Evolutionary conservation across 2,113 vertebrate species (phyloP).

Genomic region (Bubo bubo): DNA sequence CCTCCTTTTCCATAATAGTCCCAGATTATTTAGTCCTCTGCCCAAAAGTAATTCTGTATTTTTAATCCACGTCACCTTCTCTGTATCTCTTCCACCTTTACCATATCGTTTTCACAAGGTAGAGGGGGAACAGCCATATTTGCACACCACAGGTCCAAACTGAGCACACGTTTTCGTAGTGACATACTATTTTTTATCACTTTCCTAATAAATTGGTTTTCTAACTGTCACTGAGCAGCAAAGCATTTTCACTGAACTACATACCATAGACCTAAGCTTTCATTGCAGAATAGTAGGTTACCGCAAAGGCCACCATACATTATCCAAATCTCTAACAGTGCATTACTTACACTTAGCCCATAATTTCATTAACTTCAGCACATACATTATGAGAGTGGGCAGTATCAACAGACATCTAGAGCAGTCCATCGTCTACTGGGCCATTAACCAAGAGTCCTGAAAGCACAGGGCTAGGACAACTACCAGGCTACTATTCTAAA

Average conservation of each 20-base stretch:
- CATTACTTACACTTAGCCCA: not conserved
- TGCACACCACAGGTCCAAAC: not conserved
- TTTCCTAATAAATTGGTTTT: not conserved
- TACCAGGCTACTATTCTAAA: not conserved
- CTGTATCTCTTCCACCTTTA: not conserved
- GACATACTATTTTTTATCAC: not conserved
- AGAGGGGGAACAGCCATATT: not conserved
- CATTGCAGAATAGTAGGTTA: not conserved
- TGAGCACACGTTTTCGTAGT: fast-evolving
- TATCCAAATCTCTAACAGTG: not conserved
- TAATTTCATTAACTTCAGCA: not conserved
- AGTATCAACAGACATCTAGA: not conserved
- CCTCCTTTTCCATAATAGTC: not conserved
- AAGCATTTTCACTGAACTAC: not conserved
- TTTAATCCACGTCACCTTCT: not conserved
- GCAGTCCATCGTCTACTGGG: not conserved
- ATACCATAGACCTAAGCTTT: not conserved
- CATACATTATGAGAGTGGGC: not conserved
- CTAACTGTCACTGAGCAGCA: not conserved
- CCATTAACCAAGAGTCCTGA: not conserved
- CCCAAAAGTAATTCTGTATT: not conserved
- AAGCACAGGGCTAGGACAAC: not conserved
- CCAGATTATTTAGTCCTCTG: not conserved
- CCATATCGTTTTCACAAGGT: not conserved
- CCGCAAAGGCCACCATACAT: not conserved